Percentiles rank a stretch among this genome's conserved stretches.
Evolutionary conservation across 2,888 invertebrate species (phyloP).

Genomic region (Thumatha senex): DNA sequence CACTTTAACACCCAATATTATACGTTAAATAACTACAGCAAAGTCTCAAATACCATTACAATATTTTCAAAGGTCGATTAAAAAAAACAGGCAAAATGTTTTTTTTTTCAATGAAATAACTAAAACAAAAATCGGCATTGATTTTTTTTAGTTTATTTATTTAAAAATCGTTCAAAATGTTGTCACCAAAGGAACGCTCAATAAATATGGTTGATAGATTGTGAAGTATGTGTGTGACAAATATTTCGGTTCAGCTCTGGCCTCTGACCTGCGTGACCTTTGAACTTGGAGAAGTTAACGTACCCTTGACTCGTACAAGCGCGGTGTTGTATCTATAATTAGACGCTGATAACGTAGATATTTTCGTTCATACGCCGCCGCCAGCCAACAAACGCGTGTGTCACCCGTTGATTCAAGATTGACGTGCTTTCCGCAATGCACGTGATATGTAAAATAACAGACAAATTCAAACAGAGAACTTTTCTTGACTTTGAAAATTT

Average conservation of each 20-base stretch:
- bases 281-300: constrained; percentile 78
- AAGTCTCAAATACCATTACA: no score
- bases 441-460: constrained; percentile 2
- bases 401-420: constrained; percentile 21
- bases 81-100: no score
- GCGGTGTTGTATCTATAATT: constrained; percentile 73
- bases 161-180: no score
- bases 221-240: constrained; percentile 29
- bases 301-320: constrained; percentile 74
- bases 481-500: constrained; percentile 22
- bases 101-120: no score
- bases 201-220: constrained; percentile 28
- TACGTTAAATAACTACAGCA: background rate
- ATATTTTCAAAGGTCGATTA: no score
- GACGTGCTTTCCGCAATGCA: constrained; percentile 27
- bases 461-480: constrained; percentile 6
- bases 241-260: constrained; percentile 59
- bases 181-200: constrained; percentile 29
- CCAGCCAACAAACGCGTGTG: constrained; percentile 24
- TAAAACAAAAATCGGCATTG: no score
- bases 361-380: constrained; percentile 47
- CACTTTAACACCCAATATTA: background rate
- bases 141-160: no score
- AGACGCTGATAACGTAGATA: constrained; percentile 63
- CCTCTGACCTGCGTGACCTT: constrained; percentile 72